Evolutionary conservation across 2,797 vertebrate species (phyloP), one percentile per base, ranked within the genome.

Genomic region (Sebastes melanostomus): DNA sequence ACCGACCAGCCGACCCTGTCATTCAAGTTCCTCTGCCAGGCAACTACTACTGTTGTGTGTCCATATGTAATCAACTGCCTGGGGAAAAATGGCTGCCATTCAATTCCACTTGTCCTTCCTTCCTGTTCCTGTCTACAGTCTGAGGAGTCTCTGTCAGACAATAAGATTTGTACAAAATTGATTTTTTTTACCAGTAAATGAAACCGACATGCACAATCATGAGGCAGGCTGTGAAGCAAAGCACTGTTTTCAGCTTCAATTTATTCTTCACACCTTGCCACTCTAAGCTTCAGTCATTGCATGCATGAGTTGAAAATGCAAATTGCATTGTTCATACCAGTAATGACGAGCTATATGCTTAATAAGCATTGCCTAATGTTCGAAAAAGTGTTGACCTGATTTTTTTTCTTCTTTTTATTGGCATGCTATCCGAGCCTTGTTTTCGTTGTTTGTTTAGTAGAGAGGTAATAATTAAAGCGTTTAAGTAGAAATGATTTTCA

Each of bases 231-330:
- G 20, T n/a, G 72, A 90, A 85, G 84, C 62, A 70, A 72, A 86
- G 78, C 85, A 77, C 54, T 2, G 22, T 72, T 83, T 89, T 61
- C 59, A 10, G 65, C 75, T 86, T 82, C 20, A 54, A 22, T 81
- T 72, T 69, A 76, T 81, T 80, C 58, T 54, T 65, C 77, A 86
- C 88, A 82, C 88, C 76, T 79, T 86, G 84, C 85, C 86, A 86
- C 82, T 66, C 90, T 87, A 87, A 92, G 91, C 88, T 78, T 42
- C 46, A 66, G 88, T 92, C 92, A 93, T 94, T 91, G 87, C 89
- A 78, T 89, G 91, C 89, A 89, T 72, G 90, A 88, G 89, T 87
- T 91, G 92, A 93, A 93, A 94, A 94, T 92, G 92, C 93, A 69
- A 27, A 86, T 72, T 82, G 90, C 92, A 91, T 93, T 91, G 36